phyloP scores from a whole-genome alignment of 2,113 vertebrate genomes.

The rabbit (Oryctolagus cuniculus) region DNA sequence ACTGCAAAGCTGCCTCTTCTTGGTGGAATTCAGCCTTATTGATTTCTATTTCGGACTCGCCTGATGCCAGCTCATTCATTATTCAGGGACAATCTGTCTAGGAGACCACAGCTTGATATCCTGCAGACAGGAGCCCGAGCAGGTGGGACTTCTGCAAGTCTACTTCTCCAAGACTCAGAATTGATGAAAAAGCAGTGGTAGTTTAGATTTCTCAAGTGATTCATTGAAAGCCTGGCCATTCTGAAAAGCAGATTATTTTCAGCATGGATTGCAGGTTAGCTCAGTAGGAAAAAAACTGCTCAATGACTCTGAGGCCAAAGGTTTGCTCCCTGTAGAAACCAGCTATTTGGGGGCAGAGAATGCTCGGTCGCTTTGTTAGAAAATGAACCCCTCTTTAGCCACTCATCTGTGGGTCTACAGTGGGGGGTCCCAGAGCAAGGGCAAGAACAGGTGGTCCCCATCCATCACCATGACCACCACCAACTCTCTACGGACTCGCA shows the following conservation, averaged over 20 bases:
- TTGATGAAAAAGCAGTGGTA: background rate
- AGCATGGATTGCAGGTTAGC: background rate
- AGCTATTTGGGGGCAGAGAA: background rate
- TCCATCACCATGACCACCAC: background rate
- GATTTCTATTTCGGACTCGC: slow-evolving; percentile 73
- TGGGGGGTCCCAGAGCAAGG: accelerated
- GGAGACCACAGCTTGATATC: background rate
- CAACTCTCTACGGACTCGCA: accelerated
- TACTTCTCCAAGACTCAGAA: slow-evolving; percentile 48
- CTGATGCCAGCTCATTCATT: slow-evolving; percentile 62
- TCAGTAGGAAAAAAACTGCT: background rate
- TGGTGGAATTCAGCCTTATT: slow-evolving; percentile 58
- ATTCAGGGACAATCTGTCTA: slow-evolving; percentile 74
- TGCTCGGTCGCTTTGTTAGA: background rate
- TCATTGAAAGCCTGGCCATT: background rate
- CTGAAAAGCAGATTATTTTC: background rate
- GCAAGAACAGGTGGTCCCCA: background rate
- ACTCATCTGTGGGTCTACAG: too few relatives aligned
- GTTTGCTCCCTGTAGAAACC: background rate
- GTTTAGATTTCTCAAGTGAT: background rate
- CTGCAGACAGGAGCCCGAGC: slow-evolving; percentile 49
- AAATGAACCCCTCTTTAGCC: background rate
- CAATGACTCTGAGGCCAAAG: background rate
- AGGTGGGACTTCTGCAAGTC: background rate
- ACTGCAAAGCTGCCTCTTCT: background rate